Percentiles rank a stretch among this genome's conserved stretches.
phyloP scores from a whole-genome alignment of 2,888 invertebrate genomes.

The Allygus modestus region DNA sequence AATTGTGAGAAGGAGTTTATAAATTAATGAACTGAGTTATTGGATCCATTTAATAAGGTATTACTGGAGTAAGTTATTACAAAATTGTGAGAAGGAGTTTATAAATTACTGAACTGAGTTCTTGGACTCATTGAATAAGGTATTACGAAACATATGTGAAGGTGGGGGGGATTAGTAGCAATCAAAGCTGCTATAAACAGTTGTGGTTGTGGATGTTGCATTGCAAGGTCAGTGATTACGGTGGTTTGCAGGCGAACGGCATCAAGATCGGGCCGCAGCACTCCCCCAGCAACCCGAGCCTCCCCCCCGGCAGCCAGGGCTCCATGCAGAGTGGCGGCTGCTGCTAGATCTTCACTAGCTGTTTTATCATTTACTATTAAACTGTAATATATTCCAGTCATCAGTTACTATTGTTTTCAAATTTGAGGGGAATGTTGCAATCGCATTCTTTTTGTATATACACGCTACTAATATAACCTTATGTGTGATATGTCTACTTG shows the following conservation, averaged over 20 bases:
- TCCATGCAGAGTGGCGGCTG: slow-evolving; percentile 91
- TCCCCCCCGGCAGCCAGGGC: slow-evolving; percentile 88
- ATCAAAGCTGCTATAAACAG: too few relatives aligned
- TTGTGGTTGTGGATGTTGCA: too few relatives aligned
- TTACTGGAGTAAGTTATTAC: too few relatives aligned
- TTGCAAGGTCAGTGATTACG: background rate
- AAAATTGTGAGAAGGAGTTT: too few relatives aligned
- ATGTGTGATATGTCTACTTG: slow-evolving; percentile 29
- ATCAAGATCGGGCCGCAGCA: slow-evolving; percentile 99
- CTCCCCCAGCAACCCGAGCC: slow-evolving; percentile 91
- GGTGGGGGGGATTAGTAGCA: too few relatives aligned
- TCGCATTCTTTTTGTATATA: slow-evolving; percentile 32
- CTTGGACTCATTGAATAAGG: too few relatives aligned
- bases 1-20: too few relatives aligned
- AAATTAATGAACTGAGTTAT: too few relatives aligned
- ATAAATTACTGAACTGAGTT: too few relatives aligned
- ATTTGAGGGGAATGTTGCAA: slow-evolving; percentile 49
- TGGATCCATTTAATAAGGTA: too few relatives aligned
- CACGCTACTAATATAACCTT: slow-evolving; percentile 11
- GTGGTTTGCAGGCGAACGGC: slow-evolving; percentile 92
- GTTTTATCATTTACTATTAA: slow-evolving; percentile 57
- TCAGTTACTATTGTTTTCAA: slow-evolving; percentile 47
- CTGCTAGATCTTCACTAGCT: slow-evolving; percentile 79
- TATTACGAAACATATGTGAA: too few relatives aligned
- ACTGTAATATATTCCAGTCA: slow-evolving; percentile 52